A percentile compares a stretch with the other conserved stretches of the same genome.
phyloP scores from a whole-genome alignment of 2,797 vertebrate species.

The Sebastes trivittatus region DNA sequence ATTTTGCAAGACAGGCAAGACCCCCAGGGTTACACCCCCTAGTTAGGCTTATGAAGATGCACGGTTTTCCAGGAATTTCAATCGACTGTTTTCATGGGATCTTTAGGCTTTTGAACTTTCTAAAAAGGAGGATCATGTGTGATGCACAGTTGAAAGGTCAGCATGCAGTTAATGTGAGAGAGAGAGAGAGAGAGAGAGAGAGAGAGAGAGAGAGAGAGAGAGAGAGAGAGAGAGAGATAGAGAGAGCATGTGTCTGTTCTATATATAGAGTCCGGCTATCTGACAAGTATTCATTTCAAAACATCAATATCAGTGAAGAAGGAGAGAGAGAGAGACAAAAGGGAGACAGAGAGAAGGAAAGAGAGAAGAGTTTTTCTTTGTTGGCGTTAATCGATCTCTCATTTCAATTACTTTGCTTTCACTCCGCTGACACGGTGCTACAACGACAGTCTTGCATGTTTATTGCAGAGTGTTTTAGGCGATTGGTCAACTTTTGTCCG shows the following conservation, averaged over 20 bases:
- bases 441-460: background rate
- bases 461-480: background rate
- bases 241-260: slow-evolving; percentile 19
- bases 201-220: background rate
- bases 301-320: slow-evolving; percentile 34
- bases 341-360: background rate
- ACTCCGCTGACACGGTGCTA: background rate
- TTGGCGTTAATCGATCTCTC: background rate
- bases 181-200: too few species aligned
- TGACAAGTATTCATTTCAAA: slow-evolving; percentile 52
- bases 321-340: background rate
- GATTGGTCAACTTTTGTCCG: background rate
- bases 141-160: slow-evolving; percentile 14
- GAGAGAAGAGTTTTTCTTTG: background rate
- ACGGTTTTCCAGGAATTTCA: background rate
- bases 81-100: background rate
- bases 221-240: background rate
- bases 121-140: background rate
- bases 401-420: background rate
- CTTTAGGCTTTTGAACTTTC: background rate
- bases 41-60: background rate
- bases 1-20: background rate
- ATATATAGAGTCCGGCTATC: slow-evolving; percentile 45
- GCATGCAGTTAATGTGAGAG: background rate
- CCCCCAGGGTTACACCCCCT: background rate